phyloP scores from a whole-genome alignment of 2,888 invertebrate species.

The Euplexia lucipara region DNA sequence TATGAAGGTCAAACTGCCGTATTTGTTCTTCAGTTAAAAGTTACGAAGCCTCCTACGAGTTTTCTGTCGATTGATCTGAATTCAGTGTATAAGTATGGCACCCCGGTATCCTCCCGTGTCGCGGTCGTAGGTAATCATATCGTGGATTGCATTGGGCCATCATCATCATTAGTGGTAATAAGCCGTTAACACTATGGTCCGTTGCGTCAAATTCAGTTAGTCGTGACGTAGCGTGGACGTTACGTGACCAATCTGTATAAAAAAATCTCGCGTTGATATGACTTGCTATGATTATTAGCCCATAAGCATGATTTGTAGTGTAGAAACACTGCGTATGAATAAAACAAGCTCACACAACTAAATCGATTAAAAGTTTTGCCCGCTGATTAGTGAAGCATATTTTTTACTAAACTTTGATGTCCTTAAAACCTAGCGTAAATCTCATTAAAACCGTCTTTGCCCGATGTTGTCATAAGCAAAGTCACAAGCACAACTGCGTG shows the following conservation, averaged over 20 bases:
- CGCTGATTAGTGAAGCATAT: background rate
- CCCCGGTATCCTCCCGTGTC: background rate
- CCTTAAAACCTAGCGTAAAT: background rate
- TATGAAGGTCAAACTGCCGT: too few relatives aligned
- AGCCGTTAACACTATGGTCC: slow-evolving; percentile 33
- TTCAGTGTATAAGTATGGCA: too few relatives aligned
- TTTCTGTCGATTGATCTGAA: too few relatives aligned
- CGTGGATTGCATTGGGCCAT: slow-evolving; percentile 7
- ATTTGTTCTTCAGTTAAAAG: too few relatives aligned
- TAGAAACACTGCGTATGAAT: slow-evolving; percentile 45
- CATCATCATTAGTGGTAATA: slow-evolving; percentile 32
- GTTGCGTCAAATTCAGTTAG: slow-evolving; percentile 50
- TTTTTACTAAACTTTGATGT: background rate
- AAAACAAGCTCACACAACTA: slow-evolving; percentile 25
- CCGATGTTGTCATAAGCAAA: too few relatives aligned
- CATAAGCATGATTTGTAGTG: slow-evolving; percentile 51
- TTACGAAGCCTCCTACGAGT: too few relatives aligned
- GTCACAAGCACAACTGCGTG: too few relatives aligned
- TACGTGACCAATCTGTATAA: slow-evolving; percentile 64
- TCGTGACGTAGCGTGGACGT: slow-evolving; percentile 56
- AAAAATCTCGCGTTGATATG: slow-evolving; percentile 59
- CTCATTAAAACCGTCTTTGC: too few relatives aligned
- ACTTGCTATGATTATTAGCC: slow-evolving; percentile 59
- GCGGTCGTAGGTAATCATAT: slow-evolving; percentile 2
- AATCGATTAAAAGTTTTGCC: background rate